Percentiles rank a stretch among this genome's conserved stretches.
phyloP scores from a whole-genome alignment of 2,113 vertebrate genomes.

The Butastur rufipennis region DNA sequence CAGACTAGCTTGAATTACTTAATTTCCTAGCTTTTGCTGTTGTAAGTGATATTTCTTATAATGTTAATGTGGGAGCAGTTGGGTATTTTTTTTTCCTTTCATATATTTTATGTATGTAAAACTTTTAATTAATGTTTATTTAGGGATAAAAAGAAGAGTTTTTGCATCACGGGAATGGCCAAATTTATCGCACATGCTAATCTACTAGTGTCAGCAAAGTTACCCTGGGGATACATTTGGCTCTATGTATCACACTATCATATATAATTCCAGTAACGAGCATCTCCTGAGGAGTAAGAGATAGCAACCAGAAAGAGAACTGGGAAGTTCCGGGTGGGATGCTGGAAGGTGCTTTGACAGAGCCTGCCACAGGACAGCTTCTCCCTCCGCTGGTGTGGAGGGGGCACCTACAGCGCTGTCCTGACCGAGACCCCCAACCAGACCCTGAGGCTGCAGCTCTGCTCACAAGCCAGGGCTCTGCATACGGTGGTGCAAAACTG shows the following conservation, averaged over 20 bases:
- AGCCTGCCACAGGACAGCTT: background rate
- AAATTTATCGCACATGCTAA: constrained; percentile 25
- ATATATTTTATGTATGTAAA: constrained; percentile 7
- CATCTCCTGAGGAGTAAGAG: background rate
- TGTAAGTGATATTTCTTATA: background rate
- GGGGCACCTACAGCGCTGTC: rapidly evolving
- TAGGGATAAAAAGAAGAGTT: constrained; percentile 37
- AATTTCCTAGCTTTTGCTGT: constrained; percentile 5
- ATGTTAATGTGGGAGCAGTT: background rate
- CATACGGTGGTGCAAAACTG: background rate
- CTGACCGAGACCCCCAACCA: background rate
- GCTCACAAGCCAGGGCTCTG: background rate
- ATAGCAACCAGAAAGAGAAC: background rate
- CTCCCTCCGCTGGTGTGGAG: background rate
- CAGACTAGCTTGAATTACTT: constrained; percentile 42
- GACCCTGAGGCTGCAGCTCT: background rate
- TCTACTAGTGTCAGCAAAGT: constrained; percentile 3
- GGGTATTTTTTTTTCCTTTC: background rate
- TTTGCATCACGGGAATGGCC: constrained; percentile 2
- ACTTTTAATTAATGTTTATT: constrained; percentile 55
- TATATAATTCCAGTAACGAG: background rate
- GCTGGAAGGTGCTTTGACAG: background rate
- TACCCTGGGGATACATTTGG: background rate
- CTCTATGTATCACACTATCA: background rate
- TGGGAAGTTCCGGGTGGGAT: background rate